Conservation (phyloP, 2,888 invertebrate genomes). For the Microplitis deprimator region DNA sequence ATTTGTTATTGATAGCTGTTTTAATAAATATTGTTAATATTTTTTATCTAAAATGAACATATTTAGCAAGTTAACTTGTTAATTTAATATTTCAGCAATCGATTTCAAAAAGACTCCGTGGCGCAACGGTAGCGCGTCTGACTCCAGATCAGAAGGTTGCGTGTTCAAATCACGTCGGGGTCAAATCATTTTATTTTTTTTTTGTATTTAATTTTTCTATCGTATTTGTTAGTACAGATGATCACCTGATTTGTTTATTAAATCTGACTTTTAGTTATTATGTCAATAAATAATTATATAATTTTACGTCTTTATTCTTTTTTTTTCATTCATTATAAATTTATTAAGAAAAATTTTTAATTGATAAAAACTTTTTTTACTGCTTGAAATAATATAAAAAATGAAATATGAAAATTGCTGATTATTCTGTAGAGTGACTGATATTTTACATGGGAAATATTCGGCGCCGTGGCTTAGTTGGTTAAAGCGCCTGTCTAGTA, state of each 20-base stretch:
- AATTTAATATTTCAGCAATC: neutral
- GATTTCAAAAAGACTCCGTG: slow-evolving; percentile 80
- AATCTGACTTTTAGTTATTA: too few species aligned
- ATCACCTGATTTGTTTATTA: too few species aligned
- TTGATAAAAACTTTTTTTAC: too few species aligned
- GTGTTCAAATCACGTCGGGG: slow-evolving; percentile 98
- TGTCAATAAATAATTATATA: too few species aligned
- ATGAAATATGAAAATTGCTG: too few species aligned
- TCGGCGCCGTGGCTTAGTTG: slow-evolving; percentile 83
- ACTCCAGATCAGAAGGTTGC: slow-evolving; percentile 99
- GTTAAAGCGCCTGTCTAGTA: slow-evolving; percentile 83
- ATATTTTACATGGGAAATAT: too few species aligned
- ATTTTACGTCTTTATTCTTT: too few species aligned
- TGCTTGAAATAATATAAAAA: too few species aligned
- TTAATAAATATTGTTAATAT: neutral
- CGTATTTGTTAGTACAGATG: neutral
- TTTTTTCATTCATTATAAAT: too few species aligned
- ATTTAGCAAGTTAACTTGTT: neutral
- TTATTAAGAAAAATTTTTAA: too few species aligned
- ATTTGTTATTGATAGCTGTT: neutral
- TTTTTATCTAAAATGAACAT: neutral
- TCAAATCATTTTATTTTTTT: slow-evolving; percentile 75
- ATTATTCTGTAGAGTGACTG: too few species aligned
- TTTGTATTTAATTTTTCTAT: neutral
- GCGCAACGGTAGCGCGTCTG: slow-evolving; percentile 98